Evolutionary conservation across 2,888 invertebrate species (phyloP).

Genomic region (Drosophila lutescens): DNA sequence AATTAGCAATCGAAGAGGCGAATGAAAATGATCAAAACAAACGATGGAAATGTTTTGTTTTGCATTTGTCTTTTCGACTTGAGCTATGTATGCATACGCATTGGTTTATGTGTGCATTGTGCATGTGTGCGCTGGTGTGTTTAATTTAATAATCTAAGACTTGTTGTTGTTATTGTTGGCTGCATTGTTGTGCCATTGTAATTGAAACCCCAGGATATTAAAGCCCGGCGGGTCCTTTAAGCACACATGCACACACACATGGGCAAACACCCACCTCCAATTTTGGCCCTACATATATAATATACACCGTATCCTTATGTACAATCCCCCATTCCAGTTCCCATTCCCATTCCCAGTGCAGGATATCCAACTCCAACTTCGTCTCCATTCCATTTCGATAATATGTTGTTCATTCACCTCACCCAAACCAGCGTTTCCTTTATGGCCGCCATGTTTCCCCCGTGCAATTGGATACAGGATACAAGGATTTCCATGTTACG

Average conservation of each 20-base stretch:
- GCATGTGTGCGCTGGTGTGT: neutral
- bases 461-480: constrained; percentile 46
- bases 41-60: constrained; percentile 26
- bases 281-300: constrained; percentile 5
- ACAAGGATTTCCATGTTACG: constrained; percentile 1
- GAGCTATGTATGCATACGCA: neutral
- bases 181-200: constrained; percentile 22
- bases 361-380: constrained; percentile 20
- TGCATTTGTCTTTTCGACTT: constrained; percentile 24
- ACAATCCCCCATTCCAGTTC: constrained; percentile 14
- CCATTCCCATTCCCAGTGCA: constrained; percentile 10
- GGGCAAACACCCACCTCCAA: constrained; percentile 11
- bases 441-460: constrained; percentile 57
- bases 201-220: constrained; percentile 24
- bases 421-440: constrained; percentile 33
- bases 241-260: constrained; percentile 6
- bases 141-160: constrained; percentile 28
- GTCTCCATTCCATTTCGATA: constrained; percentile 53
- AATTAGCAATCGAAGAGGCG: constrained; percentile 24
- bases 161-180: constrained; percentile 9
- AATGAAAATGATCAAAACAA: constrained; percentile 40
- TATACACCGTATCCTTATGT: constrained; percentile 15
- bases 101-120: neutral
- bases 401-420: constrained; percentile 77
- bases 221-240: constrained; percentile 22